These are phyloP conservation scores for Epinephelus coioides DNA, from an alignment of 2,797 vertebrate species.

Conservation along the genomic window DNA sequence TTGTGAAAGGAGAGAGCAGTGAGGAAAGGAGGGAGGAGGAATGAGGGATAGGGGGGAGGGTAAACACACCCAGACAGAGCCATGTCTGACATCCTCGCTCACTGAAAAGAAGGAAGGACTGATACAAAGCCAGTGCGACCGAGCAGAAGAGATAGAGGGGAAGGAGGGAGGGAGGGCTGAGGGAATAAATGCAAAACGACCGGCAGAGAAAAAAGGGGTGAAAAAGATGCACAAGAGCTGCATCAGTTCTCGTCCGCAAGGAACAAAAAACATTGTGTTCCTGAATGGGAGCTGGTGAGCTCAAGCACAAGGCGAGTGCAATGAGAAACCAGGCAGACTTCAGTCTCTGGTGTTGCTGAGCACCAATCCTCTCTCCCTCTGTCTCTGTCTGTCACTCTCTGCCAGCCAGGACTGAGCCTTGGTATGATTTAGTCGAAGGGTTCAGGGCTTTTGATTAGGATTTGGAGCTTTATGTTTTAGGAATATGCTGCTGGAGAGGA, in stretches of 20 bases:
- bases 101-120: constrained; percentile 74
- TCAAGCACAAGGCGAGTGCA: constrained; percentile 69
- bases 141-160: constrained; percentile 55
- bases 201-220: constrained; percentile 45
- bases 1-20: constrained; percentile 67
- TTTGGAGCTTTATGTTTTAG: constrained; percentile 73
- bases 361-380: constrained; percentile 61
- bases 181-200: constrained; percentile 58
- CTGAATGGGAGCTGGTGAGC: constrained; percentile 80
- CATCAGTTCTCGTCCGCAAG: constrained; percentile 74
- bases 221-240: constrained; percentile 76
- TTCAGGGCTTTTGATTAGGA: constrained; percentile 67
- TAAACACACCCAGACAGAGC: constrained; percentile 81
- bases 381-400: constrained; percentile 59
- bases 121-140: constrained; percentile 62
- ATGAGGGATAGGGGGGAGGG: constrained; percentile 77
- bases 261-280: constrained; percentile 82
- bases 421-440: constrained; percentile 68
- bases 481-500: constrained; percentile 71
- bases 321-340: constrained; percentile 78
- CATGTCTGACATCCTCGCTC: constrained; percentile 81
- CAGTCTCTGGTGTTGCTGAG: constrained; percentile 67
- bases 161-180: constrained; percentile 56
- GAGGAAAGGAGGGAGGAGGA: constrained; percentile 69
- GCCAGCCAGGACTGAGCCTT: constrained; percentile 71